Evolutionary conservation across 2,113 vertebrate species (phyloP), one percentile per base, ranked within the genome.

Genomic region (Microcebus ravelobensis): DNA sequence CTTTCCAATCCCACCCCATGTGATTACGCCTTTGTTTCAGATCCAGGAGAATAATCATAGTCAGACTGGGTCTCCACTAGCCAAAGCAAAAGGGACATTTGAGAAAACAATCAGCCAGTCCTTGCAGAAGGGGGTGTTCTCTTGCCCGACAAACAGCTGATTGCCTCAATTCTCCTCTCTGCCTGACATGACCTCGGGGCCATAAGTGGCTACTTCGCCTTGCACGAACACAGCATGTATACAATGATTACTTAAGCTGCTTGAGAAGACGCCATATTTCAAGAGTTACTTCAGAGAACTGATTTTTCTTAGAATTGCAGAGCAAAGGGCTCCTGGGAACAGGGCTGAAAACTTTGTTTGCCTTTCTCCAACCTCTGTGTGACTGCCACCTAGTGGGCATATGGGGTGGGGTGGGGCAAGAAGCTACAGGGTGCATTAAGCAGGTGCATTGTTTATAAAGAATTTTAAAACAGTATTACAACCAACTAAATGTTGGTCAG

Each of bases 11-110:
- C 48, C 55, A 95, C 73, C 50, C 57, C 42, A 90, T 87, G 85
- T 94, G 95, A 95, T 67, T 95, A 71, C 91, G 91, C 71, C 90
- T 97, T 96, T 97, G 95, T 96, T 96, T 91, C 93, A 92, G 85
- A 95, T 97, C 80, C 95, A 94, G 96, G 68, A 95, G 81, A 86
- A 59, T 85, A 97, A 95, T 97, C 92, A 93, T 79, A 73, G 93
- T 97, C 89, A 96, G 93, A 94, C 73, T 94, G 86, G 94, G 83
- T 89, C 89, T 94, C 63, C 83, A 96, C 45, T 80, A 96, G 82
- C 83, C 89, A 97, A 96, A 93, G 86, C 79, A 95, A 91, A 96
- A 81, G 68, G 92, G 68, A 93, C 59, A 91, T 95, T 96, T 96
- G 90, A 96, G 81, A 94, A 87, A 98, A 96, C 65, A 95, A 73